Conservation (phyloP, 2,797 vertebrate genomes). For the Amblyopsis hoosieri region DNA sequence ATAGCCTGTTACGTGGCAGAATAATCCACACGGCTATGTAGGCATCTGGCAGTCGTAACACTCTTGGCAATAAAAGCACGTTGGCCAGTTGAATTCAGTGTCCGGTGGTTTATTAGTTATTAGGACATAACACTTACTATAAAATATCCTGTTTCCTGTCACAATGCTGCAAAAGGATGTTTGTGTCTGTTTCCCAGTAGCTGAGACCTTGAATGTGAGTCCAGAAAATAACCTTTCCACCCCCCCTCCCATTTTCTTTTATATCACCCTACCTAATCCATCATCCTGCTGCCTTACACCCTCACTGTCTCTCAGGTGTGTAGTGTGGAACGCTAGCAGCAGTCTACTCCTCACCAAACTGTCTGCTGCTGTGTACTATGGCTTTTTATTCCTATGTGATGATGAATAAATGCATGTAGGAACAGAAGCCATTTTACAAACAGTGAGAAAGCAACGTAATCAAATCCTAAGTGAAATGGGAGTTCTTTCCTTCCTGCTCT, state of each 20-base stretch:
- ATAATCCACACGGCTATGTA: no score
- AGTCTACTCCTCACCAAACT: constrained; percentile 11
- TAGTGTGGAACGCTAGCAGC: constrained; percentile 11
- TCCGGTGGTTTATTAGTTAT: no score
- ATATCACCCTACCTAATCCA: constrained; percentile 6
- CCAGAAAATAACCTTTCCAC: constrained; percentile 25
- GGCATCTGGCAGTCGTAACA: no score
- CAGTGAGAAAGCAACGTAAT: constrained; percentile 86
- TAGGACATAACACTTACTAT: no score
- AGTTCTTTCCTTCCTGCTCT: constrained; percentile 15
- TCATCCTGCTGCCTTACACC: constrained; percentile 7
- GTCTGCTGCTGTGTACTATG: constrained; percentile 95
- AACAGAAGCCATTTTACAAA: constrained; percentile 99
- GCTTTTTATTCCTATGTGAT: constrained; percentile 99
- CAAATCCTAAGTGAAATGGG: constrained; percentile 28
- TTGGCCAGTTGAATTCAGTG: no score
- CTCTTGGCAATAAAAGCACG: no score
- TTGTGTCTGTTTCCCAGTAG: constrained; percentile 11
- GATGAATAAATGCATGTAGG: constrained; percentile 96
- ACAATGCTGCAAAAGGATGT: neutral
- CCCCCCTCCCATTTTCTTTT: constrained; percentile 18
- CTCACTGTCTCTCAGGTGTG: constrained; percentile 34
- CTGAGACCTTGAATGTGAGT: constrained; percentile 22
- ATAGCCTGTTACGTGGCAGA: no score
- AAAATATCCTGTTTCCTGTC: no score